These are phyloP conservation scores for Urosaurus nigricauda DNA, from an alignment of 2,797 vertebrate species.

Conservation along the genomic window DNA sequence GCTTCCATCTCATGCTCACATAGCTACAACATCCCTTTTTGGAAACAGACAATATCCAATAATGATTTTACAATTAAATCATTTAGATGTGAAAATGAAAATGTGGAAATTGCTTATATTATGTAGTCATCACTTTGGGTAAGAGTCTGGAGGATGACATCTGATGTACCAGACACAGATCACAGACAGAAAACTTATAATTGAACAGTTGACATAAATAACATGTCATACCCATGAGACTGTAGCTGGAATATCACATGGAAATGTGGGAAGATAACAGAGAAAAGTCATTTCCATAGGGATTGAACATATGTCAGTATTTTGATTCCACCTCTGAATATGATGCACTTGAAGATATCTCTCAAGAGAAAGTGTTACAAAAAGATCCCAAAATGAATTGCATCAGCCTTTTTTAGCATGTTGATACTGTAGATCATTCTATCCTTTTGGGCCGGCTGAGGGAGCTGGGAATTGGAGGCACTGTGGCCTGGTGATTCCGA, in stretches of 20 bases:
- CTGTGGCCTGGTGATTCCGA: no score
- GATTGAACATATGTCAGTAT: background rate
- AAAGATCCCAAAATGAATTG: background rate
- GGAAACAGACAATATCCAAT: background rate
- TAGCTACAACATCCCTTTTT: background rate
- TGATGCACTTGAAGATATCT: background rate
- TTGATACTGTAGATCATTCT: no score
- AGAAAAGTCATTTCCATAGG: conserved; percentile 7
- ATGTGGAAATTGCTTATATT: background rate
- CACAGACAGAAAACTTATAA: background rate
- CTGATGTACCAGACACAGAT: background rate
- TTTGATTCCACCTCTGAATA: background rate
- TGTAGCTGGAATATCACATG: background rate
- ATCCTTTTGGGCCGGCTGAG: no score
- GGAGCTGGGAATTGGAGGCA: no score
- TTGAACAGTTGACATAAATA: background rate
- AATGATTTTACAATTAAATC: background rate
- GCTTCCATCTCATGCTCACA: background rate
- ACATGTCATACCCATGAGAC: background rate
- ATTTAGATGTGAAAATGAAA: conserved; percentile 1
- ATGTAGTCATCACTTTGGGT: background rate
- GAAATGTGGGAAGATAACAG: background rate
- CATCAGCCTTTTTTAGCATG: background rate
- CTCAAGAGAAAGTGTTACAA: background rate
- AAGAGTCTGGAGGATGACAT: background rate